A percentile compares a stretch with the other conserved stretches of the same genome.
These are phyloP conservation scores for Macrosiphum euphorbiae DNA, from an alignment of 2,888 invertebrate species.

Conservation along the genomic window DNA sequence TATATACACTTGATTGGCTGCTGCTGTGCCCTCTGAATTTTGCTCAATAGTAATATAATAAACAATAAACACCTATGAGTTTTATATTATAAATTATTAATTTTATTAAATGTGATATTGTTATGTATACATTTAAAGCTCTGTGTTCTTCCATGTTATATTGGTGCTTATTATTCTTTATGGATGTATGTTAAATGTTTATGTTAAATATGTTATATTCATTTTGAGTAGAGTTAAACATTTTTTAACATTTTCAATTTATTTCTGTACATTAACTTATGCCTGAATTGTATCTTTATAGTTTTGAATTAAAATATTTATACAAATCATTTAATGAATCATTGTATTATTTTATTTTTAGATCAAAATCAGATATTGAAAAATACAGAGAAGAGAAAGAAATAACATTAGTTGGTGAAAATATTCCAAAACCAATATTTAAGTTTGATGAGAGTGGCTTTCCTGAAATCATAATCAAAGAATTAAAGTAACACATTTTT, in stretches of 20 bases:
- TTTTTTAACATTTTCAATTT: neutral
- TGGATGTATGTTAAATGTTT: neutral
- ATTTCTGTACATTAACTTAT: neutral
- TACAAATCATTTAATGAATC: neutral
- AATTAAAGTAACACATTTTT: slow-evolving; percentile 65
- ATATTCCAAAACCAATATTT: slow-evolving; percentile 88
- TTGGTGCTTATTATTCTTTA: neutral
- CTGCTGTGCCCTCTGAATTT: neutral
- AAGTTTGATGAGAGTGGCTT: slow-evolving; percentile 92
- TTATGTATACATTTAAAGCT: neutral
- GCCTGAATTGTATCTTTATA: no score
- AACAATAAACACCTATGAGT: neutral
- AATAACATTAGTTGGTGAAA: slow-evolving; percentile 88
- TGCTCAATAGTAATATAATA: neutral
- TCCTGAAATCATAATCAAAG: slow-evolving; percentile 80
- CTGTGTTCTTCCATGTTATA: neutral
- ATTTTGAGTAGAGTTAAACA: neutral
- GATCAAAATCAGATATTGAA: slow-evolving; percentile 78
- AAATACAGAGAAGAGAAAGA: slow-evolving; percentile 84
- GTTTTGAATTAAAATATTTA: neutral
- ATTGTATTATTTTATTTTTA: slow-evolving; percentile 67
- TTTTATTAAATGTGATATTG: no score
- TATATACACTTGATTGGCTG: neutral
- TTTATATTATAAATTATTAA: neutral
- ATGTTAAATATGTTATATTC: neutral